These are phyloP conservation scores for Polymixis lichenea DNA, from an alignment of 2,888 invertebrate species.

Conservation along the genomic window DNA sequence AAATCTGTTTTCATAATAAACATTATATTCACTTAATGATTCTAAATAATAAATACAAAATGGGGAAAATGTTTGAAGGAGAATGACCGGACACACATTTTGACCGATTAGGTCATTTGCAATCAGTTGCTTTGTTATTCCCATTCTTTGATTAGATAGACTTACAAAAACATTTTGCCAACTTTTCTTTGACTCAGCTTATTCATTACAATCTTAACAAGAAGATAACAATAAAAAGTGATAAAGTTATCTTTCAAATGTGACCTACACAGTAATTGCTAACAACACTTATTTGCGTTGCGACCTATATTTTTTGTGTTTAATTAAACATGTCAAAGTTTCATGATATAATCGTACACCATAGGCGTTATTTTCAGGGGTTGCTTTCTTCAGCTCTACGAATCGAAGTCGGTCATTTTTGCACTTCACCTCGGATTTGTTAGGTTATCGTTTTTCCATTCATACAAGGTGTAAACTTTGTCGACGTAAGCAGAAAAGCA, in stretches of 20 bases:
- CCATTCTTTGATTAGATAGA: conserved; percentile 16
- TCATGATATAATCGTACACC: not conserved
- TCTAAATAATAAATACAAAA: not conserved
- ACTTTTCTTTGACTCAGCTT: conserved; percentile 19
- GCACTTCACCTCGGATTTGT: no score
- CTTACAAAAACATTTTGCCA: conserved; percentile 17
- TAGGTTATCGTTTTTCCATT: no score
- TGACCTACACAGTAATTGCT: conserved; percentile 8
- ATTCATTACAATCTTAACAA: conserved; percentile 14
- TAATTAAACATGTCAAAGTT: not conserved
- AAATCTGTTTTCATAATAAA: not conserved
- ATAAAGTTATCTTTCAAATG: conserved; percentile 28
- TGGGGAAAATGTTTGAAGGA: not conserved
- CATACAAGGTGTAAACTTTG: no score
- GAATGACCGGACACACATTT: not conserved
- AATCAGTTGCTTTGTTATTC: conserved; percentile 34
- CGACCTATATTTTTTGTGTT: conserved; percentile 11
- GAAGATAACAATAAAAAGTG: not conserved
- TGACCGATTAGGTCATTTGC: conserved; percentile 20
- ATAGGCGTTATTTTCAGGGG: no score
- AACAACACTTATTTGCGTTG: conserved; percentile 4
- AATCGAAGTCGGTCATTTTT: no score
- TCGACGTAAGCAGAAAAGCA: no score
- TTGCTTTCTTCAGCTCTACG: no score
- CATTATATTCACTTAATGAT: no score